These are phyloP conservation scores for Lepilemur ruficaudatus DNA, from an alignment of 2,797 vertebrate species.

Conservation along the genomic window DNA sequence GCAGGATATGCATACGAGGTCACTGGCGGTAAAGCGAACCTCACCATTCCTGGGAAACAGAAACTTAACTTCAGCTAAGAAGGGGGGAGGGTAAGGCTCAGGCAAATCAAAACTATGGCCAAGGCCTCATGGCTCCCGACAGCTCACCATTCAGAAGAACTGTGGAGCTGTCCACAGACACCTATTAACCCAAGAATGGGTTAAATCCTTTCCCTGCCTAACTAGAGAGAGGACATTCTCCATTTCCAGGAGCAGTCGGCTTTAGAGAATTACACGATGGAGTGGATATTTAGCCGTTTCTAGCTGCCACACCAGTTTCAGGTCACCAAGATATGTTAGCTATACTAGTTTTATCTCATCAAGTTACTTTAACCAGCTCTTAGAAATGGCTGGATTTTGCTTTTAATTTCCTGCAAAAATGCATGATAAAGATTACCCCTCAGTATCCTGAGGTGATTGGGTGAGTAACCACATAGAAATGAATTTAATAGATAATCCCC, in stretches of 20 bases:
- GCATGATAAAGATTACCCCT: neutral
- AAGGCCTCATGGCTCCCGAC: no score
- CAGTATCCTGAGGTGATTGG: neutral
- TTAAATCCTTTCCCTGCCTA: neutral
- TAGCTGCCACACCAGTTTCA: neutral
- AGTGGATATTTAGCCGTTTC: neutral
- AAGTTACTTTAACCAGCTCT: constrained; percentile 14
- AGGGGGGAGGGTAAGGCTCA: no score
- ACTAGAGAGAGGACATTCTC: neutral
- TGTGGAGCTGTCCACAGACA: neutral
- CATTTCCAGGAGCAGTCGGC: neutral
- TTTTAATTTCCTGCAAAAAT: neutral
- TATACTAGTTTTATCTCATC: neutral
- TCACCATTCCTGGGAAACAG: no score
- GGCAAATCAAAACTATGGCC: no score
- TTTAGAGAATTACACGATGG: neutral
- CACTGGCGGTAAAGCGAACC: no score
- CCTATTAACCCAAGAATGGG: neutral
- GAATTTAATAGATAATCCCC: constrained; percentile 37
- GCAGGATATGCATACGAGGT: no score
- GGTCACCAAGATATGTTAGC: neutral
- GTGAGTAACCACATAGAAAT: neutral
- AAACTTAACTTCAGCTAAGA: no score
- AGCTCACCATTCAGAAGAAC: constrained; percentile 17
- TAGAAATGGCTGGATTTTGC: constrained; percentile 36